Evolutionary conservation across 2,888 invertebrate species (phyloP).

Genomic region (Acronicta leporina): DNA sequence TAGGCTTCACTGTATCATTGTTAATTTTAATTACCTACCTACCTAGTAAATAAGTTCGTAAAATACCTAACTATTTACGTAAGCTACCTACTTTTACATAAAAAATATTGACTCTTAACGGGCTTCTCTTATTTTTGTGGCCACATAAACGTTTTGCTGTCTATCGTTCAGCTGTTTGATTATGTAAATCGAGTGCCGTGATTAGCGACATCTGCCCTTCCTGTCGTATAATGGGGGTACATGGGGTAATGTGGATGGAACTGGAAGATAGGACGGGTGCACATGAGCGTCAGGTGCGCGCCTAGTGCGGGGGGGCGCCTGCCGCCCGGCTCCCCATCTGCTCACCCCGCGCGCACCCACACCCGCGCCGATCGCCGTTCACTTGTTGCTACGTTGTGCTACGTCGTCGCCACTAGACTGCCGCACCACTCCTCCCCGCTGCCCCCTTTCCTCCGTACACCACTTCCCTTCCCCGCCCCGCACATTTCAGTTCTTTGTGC

Average conservation of each 20-base stretch:
- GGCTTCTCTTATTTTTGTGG: conserved; percentile 10
- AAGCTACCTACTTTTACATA: conserved; percentile 3
- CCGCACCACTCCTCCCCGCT: conserved; percentile 76
- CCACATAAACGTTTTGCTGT: conserved; percentile 16
- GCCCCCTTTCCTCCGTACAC: conserved; percentile 70
- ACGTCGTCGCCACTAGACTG: conserved; percentile 75
- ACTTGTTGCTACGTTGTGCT: conserved; percentile 87
- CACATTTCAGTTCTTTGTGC: conserved; percentile 88
- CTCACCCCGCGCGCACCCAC: conserved; percentile 66
- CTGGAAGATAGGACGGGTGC: conserved; percentile 67
- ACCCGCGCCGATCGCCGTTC: conserved; percentile 81
- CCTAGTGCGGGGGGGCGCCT: conserved; percentile 67
- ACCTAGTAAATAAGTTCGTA: too few species aligned
- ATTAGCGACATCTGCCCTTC: conserved; percentile 81
- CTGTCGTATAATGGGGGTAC: conserved; percentile 65
- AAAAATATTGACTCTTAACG: conserved; percentile 5
- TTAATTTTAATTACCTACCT: too few species aligned
- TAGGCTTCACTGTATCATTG: not conserved
- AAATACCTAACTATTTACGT: too few species aligned
- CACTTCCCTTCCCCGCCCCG: conserved; percentile 82
- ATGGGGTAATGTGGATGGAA: conserved; percentile 56
- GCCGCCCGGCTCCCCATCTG: conserved; percentile 65
- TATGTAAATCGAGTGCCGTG: conserved; percentile 54
- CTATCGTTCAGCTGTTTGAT: conserved; percentile 39
- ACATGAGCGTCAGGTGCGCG: conserved; percentile 81